Percentiles rank a stretch among this genome's conserved stretches.
Conservation (phyloP, 2,888 invertebrate species). For the Harmothoe impar region DNA sequence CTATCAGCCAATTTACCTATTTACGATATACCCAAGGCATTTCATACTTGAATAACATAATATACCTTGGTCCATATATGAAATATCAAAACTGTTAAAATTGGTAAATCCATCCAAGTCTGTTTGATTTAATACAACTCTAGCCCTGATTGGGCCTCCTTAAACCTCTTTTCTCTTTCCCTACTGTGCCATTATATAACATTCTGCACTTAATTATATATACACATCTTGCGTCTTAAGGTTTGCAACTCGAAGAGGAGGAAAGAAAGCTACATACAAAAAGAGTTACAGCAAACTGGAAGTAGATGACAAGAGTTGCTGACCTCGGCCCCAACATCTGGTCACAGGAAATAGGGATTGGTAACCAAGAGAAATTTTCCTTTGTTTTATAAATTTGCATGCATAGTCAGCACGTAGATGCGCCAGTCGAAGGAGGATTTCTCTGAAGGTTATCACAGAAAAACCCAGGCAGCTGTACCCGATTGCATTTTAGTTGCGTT, state of each 20-base stretch:
- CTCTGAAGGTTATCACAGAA: constrained; percentile 61
- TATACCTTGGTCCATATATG: constrained; percentile 54
- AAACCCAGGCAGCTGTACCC: constrained; percentile 39
- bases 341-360: constrained; percentile 9
- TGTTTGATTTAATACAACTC: too few species aligned
- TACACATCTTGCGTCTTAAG: too few species aligned
- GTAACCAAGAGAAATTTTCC: neutral
- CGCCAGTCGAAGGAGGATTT: constrained; percentile 46
- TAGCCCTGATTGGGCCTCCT: too few species aligned
- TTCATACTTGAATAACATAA: constrained; percentile 42
- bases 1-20: neutral
- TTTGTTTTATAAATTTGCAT: constrained; percentile 29
- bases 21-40: constrained; percentile 44
- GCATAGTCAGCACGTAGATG: constrained; percentile 37
- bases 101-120: constrained; percentile 51
- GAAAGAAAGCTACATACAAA: neutral
- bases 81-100: constrained; percentile 55
- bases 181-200: too few species aligned
- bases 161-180: too few species aligned
- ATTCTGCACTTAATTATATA: too few species aligned
- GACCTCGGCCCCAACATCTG: neutral
- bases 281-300: neutral
- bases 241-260: neutral
- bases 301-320: neutral
- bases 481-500: constrained; percentile 59